A percentile compares a stretch with the other conserved stretches of the same genome.
phyloP scores from a whole-genome alignment of 2,888 invertebrate genomes.

The Cheilosia variabilis region DNA sequence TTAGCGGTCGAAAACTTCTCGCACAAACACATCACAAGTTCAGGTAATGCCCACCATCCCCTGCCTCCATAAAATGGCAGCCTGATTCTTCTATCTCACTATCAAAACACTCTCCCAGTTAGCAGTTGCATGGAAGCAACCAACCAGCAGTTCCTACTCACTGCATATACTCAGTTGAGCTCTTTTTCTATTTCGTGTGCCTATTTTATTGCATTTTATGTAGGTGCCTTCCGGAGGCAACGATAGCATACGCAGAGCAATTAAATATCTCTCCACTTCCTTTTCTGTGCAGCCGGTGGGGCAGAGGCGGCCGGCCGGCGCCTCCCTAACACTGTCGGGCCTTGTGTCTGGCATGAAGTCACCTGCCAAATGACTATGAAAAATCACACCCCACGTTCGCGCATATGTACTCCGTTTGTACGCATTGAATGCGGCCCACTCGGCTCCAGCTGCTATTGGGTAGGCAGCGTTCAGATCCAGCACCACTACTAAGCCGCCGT shows the following conservation, averaged over 20 bases:
- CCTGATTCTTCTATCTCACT: too few species aligned
- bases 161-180: conserved; percentile 28
- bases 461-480: neutral
- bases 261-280: conserved; percentile 72
- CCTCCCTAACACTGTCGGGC: conserved; percentile 36
- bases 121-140: neutral
- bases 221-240: conserved; percentile 73
- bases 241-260: conserved; percentile 59
- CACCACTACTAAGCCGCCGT: neutral
- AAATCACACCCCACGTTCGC: conserved; percentile 61
- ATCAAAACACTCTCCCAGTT: neutral
- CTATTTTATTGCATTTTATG: conserved; percentile 64
- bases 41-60: too few species aligned
- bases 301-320: conserved; percentile 21
- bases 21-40: too few species aligned
- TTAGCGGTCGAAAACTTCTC: too few species aligned
- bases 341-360: conserved; percentile 55
- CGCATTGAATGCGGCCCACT: conserved; percentile 57
- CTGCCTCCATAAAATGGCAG: too few species aligned
- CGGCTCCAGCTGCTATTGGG: conserved; percentile 9
- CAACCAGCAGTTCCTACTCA: conserved; percentile 36
- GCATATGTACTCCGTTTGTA: neutral
- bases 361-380: conserved; percentile 68
- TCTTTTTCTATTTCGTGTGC: neutral
- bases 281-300: conserved; percentile 19